These are phyloP conservation scores for Lithobates pipiens DNA, from an alignment of 2,797 vertebrate genomes.

Conservation along the genomic window DNA sequence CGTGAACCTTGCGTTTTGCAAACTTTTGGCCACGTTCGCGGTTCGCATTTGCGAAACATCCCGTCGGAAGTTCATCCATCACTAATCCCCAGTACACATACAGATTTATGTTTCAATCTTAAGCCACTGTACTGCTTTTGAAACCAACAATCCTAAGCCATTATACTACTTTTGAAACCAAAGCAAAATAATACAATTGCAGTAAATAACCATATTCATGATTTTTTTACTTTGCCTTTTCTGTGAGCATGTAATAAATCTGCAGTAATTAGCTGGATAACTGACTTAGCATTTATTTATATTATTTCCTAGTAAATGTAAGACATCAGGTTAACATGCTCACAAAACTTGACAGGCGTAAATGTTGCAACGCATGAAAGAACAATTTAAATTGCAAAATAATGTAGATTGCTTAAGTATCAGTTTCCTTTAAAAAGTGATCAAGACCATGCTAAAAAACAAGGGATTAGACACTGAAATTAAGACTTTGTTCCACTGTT, in stretches of 20 bases:
- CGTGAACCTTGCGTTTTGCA: too few relatives aligned
- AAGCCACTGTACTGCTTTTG: background rate
- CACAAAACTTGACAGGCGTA: background rate
- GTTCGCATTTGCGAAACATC: too few relatives aligned
- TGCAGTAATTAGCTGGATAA: constrained; percentile 1
- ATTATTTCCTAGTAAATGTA: background rate
- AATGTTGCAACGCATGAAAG: constrained; percentile 12
- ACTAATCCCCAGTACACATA: too few relatives aligned
- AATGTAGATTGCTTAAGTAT: background rate
- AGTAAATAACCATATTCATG: background rate
- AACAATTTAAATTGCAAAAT: background rate
- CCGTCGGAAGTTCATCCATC: too few relatives aligned
- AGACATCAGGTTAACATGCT: constrained; percentile 1
- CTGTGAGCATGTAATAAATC: background rate
- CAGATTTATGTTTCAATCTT: too few relatives aligned
- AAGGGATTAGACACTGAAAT: background rate
- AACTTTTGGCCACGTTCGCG: too few relatives aligned
- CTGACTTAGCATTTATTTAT: constrained; percentile 2
- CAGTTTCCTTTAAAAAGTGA: background rate
- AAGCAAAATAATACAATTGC: background rate
- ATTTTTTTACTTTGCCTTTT: background rate
- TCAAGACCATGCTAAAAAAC: background rate
- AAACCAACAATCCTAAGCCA: background rate
- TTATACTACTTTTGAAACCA: background rate
- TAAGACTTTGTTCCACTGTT: background rate